Evolutionary conservation across 2,113 vertebrate species (phyloP), one percentile per base, ranked within the genome.

Genomic region (Alethe diademata): DNA sequence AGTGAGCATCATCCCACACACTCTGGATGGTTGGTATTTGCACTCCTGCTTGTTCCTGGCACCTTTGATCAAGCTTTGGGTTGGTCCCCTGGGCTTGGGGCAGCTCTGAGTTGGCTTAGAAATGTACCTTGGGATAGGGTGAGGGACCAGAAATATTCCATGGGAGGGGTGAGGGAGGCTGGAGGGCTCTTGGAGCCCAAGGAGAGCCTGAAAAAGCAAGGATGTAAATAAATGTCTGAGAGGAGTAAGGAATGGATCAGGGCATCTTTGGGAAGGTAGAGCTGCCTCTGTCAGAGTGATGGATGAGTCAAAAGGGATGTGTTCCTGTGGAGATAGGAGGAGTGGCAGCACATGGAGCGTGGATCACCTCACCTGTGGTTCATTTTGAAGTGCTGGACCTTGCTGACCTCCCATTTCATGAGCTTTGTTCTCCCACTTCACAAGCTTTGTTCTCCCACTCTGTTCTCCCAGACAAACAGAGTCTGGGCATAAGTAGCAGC

Each of bases 401-500:
- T 86, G 42, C 83, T 2, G 60, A 88, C 80, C 87, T 86, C 45
- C 78, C 2, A 22, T 53, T 95, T 94, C 58, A 48, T 26, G 14
- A 42, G 72, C 51, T 81, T 73, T 88, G 86, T 36, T 71, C 84
- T 81, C 54, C 86, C 3, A 25, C 48, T 96, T 94, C 78, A 71
- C 86, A 40, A 36, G 76, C 58, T 57, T 65, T 80, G 75, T 29
- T 67, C 70, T 90, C 56, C 56, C 31, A 54, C 54, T 54, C 54
- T 61, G 29, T 69, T 82, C 40, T 76, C 40, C 31, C 45, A 65
- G 81, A 42, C 5, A 40, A 85, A 78, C 51, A 82, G 42, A 64
- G 74, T 84, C 65, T 86, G 40, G 53, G 33, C 78, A 31, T 57
- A 80, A 86, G 87, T 26, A 90, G 94, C 93, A 92, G 65, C 48